These are phyloP conservation scores for Xylocopa sonorina DNA, from an alignment of 1,140 invertebrate genomes.

Conservation along the genomic window DNA sequence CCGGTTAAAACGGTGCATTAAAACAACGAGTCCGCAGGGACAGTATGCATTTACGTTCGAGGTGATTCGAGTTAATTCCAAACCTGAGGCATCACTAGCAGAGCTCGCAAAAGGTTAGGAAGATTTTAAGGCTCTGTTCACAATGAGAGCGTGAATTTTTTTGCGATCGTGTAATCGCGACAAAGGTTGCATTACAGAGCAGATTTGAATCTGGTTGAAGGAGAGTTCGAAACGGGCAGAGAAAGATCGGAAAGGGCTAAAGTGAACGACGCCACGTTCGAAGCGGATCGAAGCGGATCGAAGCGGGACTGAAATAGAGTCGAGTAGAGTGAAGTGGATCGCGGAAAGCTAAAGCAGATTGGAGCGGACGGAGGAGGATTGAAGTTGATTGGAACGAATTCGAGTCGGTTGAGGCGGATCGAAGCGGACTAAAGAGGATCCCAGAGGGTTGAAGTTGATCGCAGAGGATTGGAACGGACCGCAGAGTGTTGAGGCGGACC, in stretches of 20 bases:
- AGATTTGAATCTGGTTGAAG: no score
- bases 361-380: neutral
- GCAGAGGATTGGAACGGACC: no score
- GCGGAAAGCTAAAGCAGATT: neutral
- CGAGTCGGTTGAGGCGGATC: neutral
- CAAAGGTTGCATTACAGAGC: neutral
- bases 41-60: constrained; percentile 25
- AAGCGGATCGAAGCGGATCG: neutral
- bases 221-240: no score
- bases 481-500: no score
- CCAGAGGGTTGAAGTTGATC: no score
- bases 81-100: constrained; percentile 65
- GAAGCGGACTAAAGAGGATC: neutral
- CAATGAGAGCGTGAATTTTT: constrained; percentile 9
- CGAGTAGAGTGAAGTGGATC: neutral
- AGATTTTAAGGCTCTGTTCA: constrained; percentile 24
- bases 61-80: constrained; percentile 51
- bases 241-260: no score
- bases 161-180: neutral
- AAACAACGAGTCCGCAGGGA: constrained; percentile 63
- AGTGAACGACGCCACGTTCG: neutral
- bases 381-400: neutral
- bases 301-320: no score
- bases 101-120: constrained; percentile 40
- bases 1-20: constrained; percentile 49